Base-by-base conservation (phyloP, 2,113 vertebrate genomes). In the Semicossyphus pulcher region DNA sequence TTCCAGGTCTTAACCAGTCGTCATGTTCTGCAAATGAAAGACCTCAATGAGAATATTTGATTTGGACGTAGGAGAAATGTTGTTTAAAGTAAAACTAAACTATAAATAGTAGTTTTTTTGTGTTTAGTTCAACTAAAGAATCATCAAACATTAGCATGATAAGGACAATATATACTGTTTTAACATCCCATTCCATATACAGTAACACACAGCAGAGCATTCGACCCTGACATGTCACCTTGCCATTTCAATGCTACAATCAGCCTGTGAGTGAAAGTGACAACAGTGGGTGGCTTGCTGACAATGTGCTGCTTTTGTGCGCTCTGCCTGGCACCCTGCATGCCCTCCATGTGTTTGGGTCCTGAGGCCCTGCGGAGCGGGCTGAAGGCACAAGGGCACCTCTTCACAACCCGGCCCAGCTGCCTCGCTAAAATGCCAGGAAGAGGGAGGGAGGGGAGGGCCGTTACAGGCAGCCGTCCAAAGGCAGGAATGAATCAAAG, bases 361-460 rank as follows among this genome's bases (percentile, higher is more conserved):
- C 64, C 47, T 63, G 42, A 21, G 74, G 49, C 65, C 71, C 77
- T 56, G 65, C 68, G 58, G 70, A 78, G 78, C 60, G 11, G 54
- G 47, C 61, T 18, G 47, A 72, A 62, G 72, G 75, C 78, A 89
- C 86, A 89, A 88, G 83, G 72, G 65, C 61, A 61, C 65, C 78
- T 83, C 69, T 88, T 88, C 65, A 86, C 68, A 59, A 42, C 31
- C 78, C 47, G 81, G 29, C 64, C 36, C 84, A 91, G 86, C 89
- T 88, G 88, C 72, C 54, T 64, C 65, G 51, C 51, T 34, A 60
- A 77, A 65, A 58, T 14, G 49, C 72, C 78, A 73, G 45, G 21
- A 37, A 60, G 32, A 51, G 15, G 53, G 36, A 16, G 73, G 45
- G 41, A 18, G 34, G 32, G 23, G 41, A 62, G 75, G 72, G 18